Base-by-base conservation (phyloP, 2,888 invertebrate genomes). In the Pollenia labialis region DNA sequence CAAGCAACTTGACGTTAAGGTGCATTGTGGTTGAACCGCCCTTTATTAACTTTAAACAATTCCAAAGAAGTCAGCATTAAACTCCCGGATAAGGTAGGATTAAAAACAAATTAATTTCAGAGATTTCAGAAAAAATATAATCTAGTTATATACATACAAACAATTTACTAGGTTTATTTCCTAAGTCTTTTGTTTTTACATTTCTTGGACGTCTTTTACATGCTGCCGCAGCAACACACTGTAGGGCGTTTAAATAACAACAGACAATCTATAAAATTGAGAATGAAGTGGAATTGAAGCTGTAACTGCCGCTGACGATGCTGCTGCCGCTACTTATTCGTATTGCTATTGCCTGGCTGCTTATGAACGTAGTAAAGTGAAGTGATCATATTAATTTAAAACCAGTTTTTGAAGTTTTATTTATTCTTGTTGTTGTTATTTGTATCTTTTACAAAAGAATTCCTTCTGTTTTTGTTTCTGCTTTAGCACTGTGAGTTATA, bases 361-460 rank as follows among this genome's bases (percentile, higher is more conserved):
- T 62, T 69, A 71, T 66, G 58, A 76, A 66, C 81, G 76, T 68
- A 75, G 85, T 77, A 72, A 81, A 77, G 82, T 80, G 64, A 81
- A 81, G 87, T 81, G 92, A 92, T 92, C 91, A 92, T 92, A 92
- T 92, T 92, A 91, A 92, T 92, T 92, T 91, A 90, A 92, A 92
- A 92, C 91, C 92, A 89, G 91, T 92, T 91, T 92, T 90, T 69
- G 68, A 75, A 18, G 89, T 90, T 89, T 85, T 54, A 50, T 56
- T 64, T 82, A 48, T 56, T 58, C 16, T 42, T 80, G 54, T 52
- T 85, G 54, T 82, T 87, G 82, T 81, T 88, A 69, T 87, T 85
- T 75, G 62, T 81, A 64, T 68, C 68, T 84, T 81, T 60, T 81
- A 85, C 76, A 86, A 85, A 86, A 82, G 86, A 86, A 86, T 86